Evolutionary conservation across 2,888 invertebrate genomes (phyloP).

Genomic region (Drosophila formosana): DNA sequence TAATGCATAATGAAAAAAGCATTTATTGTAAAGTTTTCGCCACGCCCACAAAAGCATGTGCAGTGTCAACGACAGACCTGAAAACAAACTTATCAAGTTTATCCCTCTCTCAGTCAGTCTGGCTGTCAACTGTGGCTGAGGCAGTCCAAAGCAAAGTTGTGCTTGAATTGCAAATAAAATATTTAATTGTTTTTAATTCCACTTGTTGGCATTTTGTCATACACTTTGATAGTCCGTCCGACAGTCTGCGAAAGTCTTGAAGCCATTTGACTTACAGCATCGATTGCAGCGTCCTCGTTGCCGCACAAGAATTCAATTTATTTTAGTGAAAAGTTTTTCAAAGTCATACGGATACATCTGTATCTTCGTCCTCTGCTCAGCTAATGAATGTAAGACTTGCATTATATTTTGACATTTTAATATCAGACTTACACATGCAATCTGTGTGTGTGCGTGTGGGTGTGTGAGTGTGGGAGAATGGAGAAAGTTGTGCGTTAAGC

Average conservation of each 20-base stretch:
- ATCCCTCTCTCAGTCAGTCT: slow-evolving; percentile 9
- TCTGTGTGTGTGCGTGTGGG: slow-evolving; percentile 13
- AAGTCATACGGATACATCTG: slow-evolving; percentile 16
- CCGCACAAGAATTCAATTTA: slow-evolving; percentile 49
- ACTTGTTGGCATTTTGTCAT: slow-evolving; percentile 34
- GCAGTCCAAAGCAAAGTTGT: slow-evolving; percentile 32
- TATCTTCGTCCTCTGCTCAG: slow-evolving; percentile 18
- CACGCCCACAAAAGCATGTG: slow-evolving; percentile 23
- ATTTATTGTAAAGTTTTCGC: slow-evolving; percentile 29
- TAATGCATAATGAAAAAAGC: slow-evolving; percentile 56
- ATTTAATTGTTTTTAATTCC: slow-evolving; percentile 74
- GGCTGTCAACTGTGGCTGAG: slow-evolving; percentile 13
- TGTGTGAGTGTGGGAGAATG: neutral
- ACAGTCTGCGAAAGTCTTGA: slow-evolving; percentile 2
- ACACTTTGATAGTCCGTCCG: slow-evolving; percentile 5
- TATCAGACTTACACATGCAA: slow-evolving; percentile 28
- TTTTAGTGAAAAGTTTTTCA: slow-evolving; percentile 47
- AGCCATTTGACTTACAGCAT: slow-evolving; percentile 29
- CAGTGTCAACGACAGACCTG: slow-evolving; percentile 15
- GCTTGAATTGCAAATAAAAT: slow-evolving; percentile 61
- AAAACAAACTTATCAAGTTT: slow-evolving; percentile 30
- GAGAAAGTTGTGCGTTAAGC: slow-evolving; percentile 23
- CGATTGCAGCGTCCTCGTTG: slow-evolving; percentile 13
- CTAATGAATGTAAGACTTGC: slow-evolving; percentile 58
- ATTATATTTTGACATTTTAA: slow-evolving; percentile 58